Evolutionary conservation across 2,113 vertebrate species (phyloP), one percentile per base, ranked within the genome.

Genomic region (Aspiorhynchus laticeps): DNA sequence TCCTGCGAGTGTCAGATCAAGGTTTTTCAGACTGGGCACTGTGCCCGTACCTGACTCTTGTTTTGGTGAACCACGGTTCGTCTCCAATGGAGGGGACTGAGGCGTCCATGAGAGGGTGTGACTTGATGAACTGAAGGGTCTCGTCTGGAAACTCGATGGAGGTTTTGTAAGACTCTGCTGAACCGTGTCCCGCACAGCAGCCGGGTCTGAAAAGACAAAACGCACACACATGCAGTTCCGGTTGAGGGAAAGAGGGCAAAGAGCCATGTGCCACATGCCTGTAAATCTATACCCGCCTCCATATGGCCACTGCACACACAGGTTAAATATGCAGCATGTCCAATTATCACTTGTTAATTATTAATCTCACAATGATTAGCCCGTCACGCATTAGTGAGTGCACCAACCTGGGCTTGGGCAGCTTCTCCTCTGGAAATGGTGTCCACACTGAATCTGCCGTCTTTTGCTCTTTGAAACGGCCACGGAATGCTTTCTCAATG

Each of bases 1-100:
- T 73, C 33, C 24, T 38, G 71, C 10, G 21, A 24, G 71, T 38
- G 19, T 51, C n/a, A 77, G 26, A 77, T 9, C 75, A 28, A 41
- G 17, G 10, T 15, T 80, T 19, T 61, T 61, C 7, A 80, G 56
- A 59, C 31, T 38, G 33, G 80, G 63, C 63, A 69, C 8, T 83
- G 7, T 83, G 41, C 28, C 65, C 91, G 84, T 94, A 99, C 98
- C 98, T 97, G 94, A 99, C 97, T 46, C 98, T 96, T 3, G 98
- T 99, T 95, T 97, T 99, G 38, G 98, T 99, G 95, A 99, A 98
- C 98, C 98, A 99, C 7, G 98, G 98, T 92, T 99, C 98, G 1
- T 99, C 97, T 14, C 95, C 94, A 7, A 97, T 93, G 15, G 97
- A 97, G 0, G 97, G 97, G 80, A 99, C 96, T 0, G 97, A 97